Evolutionary conservation across 2,797 vertebrate genomes (phyloP).

Genomic region (Hemitrygon akajei): DNA sequence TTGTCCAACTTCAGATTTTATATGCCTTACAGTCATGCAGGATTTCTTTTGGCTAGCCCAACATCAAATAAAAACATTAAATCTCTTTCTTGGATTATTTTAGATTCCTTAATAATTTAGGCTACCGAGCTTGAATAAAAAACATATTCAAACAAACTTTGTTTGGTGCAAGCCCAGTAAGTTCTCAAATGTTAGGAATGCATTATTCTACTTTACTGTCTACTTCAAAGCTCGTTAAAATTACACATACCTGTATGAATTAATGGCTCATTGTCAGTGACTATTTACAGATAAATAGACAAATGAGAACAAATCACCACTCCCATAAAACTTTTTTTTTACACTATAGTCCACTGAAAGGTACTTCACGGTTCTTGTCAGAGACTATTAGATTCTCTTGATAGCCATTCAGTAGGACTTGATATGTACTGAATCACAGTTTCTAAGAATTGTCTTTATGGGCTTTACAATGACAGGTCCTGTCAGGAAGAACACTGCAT

Average conservation of each 20-base stretch:
- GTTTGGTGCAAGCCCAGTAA: background rate
- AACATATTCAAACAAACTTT: background rate
- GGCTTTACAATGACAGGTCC: too few species aligned
- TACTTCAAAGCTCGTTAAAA: slow-evolving; percentile 21
- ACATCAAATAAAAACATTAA: background rate
- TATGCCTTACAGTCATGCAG: background rate
- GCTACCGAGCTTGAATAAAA: background rate
- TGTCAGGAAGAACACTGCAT: slow-evolving; percentile 1
- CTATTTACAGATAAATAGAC: background rate
- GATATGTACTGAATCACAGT: background rate
- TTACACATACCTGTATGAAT: background rate
- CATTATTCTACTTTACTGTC: background rate
- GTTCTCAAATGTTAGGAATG: background rate
- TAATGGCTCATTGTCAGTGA: background rate
- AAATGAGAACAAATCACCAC: slow-evolving; percentile 26
- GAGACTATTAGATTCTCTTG: slow-evolving; percentile 32
- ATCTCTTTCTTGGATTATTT: background rate
- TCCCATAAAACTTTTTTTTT: slow-evolving; percentile 11
- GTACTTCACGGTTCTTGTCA: slow-evolving; percentile 18
- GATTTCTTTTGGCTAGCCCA: background rate
- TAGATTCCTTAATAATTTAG: background rate
- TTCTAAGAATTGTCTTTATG: slow-evolving; percentile 26
- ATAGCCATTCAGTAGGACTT: background rate
- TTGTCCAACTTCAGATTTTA: background rate
- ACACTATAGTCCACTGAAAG: background rate